Conservation (phyloP, 1,140 invertebrate genomes). For the Drosophila carrolli region DNA sequence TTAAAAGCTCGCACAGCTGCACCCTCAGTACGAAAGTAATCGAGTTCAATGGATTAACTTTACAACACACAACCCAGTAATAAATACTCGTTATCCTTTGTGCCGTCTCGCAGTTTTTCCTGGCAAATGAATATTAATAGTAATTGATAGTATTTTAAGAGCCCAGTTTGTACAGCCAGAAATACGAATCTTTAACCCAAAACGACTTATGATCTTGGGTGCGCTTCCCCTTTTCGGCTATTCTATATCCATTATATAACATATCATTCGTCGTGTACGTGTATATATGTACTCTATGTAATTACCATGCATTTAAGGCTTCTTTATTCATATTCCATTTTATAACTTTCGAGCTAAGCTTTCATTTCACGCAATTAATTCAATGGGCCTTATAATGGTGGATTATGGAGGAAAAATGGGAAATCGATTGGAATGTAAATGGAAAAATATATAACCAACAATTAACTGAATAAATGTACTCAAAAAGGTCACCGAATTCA, state of each 20-base stretch:
- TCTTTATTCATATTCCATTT: conserved; percentile 33
- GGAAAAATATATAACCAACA: background rate
- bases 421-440: background rate
- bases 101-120: conserved; percentile 37
- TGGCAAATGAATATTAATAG: conserved; percentile 4
- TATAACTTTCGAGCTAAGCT: conserved; percentile 57
- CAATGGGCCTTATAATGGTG: background rate
- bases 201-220: conserved; percentile 31
- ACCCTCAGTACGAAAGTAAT: conserved; percentile 44
- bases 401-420: background rate
- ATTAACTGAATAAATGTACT: too few relatives aligned
- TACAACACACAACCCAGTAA: conserved; percentile 28
- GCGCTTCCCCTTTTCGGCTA: conserved; percentile 42
- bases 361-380: conserved; percentile 63
- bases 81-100: conserved; percentile 39
- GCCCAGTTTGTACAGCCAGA: background rate
- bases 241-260: conserved; percentile 36
- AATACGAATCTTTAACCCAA: conserved; percentile 12
- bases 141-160: conserved; percentile 2
- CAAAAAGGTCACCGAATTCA: too few relatives aligned
- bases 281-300: conserved; percentile 81
- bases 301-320: conserved; percentile 64
- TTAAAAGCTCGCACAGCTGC: conserved; percentile 63
- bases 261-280: conserved; percentile 60
- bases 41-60: conserved; percentile 28